These are phyloP conservation scores for Melopsittacus undulatus DNA, from an alignment of 2,797 vertebrate species.

Conservation along the genomic window DNA sequence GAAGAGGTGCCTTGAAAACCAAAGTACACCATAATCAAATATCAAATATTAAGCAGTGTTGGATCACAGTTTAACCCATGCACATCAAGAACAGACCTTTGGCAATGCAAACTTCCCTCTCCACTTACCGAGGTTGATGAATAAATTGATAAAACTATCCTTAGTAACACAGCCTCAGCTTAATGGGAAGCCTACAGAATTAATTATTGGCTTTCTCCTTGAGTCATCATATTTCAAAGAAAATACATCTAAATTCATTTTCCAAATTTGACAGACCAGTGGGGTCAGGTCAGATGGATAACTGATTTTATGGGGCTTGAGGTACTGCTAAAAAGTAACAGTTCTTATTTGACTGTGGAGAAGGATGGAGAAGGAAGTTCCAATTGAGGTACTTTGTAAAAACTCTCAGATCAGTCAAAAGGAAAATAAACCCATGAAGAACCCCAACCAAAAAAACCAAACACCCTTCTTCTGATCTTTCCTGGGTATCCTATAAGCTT, in stretches of 20 bases:
- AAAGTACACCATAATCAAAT: neutral
- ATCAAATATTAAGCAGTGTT: neutral
- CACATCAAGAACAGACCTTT: neutral
- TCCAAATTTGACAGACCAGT: neutral
- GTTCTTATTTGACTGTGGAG: neutral
- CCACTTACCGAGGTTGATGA: neutral
- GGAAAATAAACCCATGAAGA: neutral
- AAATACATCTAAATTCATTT: neutral
- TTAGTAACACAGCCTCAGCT: neutral
- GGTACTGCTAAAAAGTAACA: neutral
- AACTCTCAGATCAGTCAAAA: neutral
- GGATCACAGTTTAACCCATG: neutral
- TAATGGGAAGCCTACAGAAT: neutral
- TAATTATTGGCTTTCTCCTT: neutral
- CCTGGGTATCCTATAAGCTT: neutral
- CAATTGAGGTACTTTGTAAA: neutral
- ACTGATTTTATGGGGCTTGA: neutral
- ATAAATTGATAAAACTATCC: neutral
- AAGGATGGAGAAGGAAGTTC: accelerated
- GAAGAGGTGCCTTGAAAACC: neutral
- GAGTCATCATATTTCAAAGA: neutral
- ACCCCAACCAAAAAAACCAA: too few relatives aligned
- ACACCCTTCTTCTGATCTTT: neutral
- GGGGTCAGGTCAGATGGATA: neutral
- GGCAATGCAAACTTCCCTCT: neutral